Percentiles rank a stretch among this genome's conserved stretches.
These are phyloP conservation scores for Illadopsis cleaveri DNA, from an alignment of 2,113 vertebrate genomes.

Conservation along the genomic window DNA sequence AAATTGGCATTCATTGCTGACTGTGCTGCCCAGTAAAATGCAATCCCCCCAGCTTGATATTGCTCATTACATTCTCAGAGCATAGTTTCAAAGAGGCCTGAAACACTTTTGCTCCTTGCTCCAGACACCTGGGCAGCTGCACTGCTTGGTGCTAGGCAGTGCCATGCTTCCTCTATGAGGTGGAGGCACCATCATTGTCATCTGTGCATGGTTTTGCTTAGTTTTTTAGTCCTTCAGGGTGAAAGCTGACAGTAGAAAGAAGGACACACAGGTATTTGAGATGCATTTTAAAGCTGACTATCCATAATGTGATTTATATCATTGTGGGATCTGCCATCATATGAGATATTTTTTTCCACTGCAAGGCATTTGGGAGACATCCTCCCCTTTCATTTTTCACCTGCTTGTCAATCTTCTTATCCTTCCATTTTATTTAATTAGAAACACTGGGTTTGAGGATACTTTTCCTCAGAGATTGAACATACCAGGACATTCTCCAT, in stretches of 20 bases:
- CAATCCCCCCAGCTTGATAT: background rate
- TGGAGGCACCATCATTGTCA: background rate
- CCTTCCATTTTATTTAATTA: background rate
- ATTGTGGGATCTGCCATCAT: background rate
- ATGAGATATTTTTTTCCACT: background rate
- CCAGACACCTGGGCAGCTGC: background rate
- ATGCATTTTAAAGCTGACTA: background rate
- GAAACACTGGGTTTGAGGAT: background rate
- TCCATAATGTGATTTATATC: background rate
- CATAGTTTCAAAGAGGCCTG: background rate
- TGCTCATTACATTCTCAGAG: background rate
- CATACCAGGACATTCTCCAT: background rate
- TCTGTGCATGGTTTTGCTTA: background rate
- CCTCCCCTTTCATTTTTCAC: background rate
- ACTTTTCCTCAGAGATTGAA: background rate
- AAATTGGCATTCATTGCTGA: background rate
- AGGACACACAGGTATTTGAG: background rate
- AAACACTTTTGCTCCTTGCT: background rate
- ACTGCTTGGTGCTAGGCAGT: background rate
- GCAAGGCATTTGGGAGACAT: background rate
- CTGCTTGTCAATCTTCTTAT: background rate
- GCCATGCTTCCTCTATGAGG: accelerated
- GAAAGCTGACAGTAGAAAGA: background rate
- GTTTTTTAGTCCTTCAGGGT: background rate
- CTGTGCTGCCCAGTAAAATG: background rate